These are phyloP conservation scores for Scopus umbretta DNA, from an alignment of 2,113 vertebrate species.

Conservation along the genomic window DNA sequence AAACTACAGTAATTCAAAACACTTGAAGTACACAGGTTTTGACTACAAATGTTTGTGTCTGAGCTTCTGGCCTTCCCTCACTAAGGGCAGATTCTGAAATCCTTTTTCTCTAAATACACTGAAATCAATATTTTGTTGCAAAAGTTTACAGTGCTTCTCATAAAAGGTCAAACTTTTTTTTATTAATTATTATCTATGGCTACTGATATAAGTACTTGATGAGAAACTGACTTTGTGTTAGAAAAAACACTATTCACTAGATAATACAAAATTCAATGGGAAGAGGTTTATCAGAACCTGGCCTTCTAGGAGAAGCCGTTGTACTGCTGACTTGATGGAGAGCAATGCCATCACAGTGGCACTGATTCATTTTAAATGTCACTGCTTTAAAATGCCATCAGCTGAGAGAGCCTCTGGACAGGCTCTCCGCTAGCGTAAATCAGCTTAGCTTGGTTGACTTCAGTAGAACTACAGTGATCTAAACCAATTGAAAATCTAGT, in stretches of 20 bases:
- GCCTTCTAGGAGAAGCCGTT: not conserved
- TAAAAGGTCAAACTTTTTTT: not conserved
- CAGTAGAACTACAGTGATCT: not conserved
- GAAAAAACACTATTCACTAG: not conserved
- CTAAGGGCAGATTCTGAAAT: not conserved
- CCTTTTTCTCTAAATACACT: not conserved
- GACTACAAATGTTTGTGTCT: not conserved
- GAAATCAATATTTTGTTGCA: not conserved
- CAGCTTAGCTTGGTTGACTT: slow-evolving; percentile 4
- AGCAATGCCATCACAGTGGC: not conserved
- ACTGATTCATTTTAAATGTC: slow-evolving; percentile 34
- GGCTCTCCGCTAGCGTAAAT: not conserved
- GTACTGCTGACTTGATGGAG: not conserved
- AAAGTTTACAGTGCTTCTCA: not conserved
- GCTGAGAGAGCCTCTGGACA: not conserved
- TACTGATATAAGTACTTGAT: not conserved
- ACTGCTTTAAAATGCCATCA: slow-evolving; percentile 34
- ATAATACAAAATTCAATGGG: not conserved
- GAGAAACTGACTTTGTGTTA: not conserved
- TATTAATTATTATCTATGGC: not conserved
- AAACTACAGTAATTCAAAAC: not conserved
- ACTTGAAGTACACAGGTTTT: not conserved
- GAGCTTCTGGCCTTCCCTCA: not conserved
- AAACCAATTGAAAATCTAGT: not conserved
- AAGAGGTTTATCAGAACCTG: not conserved